Evolutionary conservation across 2,113 vertebrate genomes (phyloP).

Genomic region (Turnix velox): DNA sequence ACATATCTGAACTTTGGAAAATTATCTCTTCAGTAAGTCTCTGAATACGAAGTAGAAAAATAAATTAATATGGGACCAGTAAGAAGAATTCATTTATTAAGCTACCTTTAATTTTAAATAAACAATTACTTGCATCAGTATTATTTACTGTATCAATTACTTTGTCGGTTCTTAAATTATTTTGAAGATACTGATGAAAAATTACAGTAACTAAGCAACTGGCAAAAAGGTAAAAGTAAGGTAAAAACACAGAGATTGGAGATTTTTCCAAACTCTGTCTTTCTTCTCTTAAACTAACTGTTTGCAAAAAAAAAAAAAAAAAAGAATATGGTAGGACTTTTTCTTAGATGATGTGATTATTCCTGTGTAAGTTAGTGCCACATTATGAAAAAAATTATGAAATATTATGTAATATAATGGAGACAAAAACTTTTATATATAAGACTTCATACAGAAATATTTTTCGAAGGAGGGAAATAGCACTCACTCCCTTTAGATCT

Average conservation of each 20-base stretch:
- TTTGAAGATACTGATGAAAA: not conserved
- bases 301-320: not conserved
- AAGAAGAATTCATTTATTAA: not conserved
- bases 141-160: not conserved
- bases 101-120: not conserved
- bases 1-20: not conserved
- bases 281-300: not conserved
- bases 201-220: not conserved
- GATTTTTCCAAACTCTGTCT: not conserved
- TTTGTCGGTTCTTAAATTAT: not conserved
- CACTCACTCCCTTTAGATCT: not conserved
- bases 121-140: not conserved
- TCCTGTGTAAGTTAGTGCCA: not conserved
- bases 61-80: not conserved
- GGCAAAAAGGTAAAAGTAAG: not conserved
- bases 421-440: not conserved
- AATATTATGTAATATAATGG: not conserved
- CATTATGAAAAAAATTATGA: not conserved
- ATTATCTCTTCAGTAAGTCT: not conserved
- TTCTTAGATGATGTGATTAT: not conserved
- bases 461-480: not conserved
- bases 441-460: not conserved
- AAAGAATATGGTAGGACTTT: not conserved
- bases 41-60: constrained; percentile 24
- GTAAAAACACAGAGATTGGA: not conserved